A percentile compares a stretch with the other conserved stretches of the same genome.
Conservation (phyloP, 2,113 vertebrate species). For the Dasypus novemcinctus region DNA sequence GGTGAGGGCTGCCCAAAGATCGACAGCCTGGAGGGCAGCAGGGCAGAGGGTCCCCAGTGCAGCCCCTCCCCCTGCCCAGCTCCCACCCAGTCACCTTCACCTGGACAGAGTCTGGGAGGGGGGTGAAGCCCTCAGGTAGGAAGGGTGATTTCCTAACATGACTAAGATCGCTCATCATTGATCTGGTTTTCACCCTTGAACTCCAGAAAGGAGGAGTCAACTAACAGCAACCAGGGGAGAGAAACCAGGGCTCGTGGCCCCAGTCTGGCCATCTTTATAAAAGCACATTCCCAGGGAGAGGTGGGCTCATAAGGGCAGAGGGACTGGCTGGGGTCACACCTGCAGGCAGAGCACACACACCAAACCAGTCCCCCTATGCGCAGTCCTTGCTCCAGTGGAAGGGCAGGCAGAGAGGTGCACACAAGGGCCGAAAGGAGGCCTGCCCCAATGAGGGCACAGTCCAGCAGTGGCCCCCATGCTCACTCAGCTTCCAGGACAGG, state of each 20-base stretch:
- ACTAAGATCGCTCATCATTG: background rate
- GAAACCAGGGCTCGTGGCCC: accelerated
- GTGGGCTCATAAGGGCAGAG: background rate
- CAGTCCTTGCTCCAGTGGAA: too few species aligned
- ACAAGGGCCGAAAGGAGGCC: background rate
- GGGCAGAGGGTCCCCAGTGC: background rate
- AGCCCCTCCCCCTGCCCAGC: background rate
- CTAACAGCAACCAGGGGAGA: background rate
- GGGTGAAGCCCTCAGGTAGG: too few species aligned
- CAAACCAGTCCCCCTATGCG: background rate
- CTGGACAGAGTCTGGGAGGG: accelerated
- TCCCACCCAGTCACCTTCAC: background rate
- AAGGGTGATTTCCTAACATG: background rate
- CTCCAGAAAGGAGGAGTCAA: background rate
- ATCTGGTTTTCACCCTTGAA: background rate
- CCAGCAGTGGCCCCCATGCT: background rate
- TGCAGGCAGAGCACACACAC: too few species aligned
- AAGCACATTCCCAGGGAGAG: background rate
- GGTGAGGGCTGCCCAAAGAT: constrained; percentile 91
- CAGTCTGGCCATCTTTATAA: background rate
- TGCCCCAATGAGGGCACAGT: background rate
- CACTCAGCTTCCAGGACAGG: background rate
- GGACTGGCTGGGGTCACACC: background rate
- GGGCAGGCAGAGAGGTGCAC: accelerated
- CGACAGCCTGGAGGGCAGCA: constrained; percentile 84